phyloP scores from a whole-genome alignment of 2,113 vertebrate species.

The Brevimyrus niger region DNA sequence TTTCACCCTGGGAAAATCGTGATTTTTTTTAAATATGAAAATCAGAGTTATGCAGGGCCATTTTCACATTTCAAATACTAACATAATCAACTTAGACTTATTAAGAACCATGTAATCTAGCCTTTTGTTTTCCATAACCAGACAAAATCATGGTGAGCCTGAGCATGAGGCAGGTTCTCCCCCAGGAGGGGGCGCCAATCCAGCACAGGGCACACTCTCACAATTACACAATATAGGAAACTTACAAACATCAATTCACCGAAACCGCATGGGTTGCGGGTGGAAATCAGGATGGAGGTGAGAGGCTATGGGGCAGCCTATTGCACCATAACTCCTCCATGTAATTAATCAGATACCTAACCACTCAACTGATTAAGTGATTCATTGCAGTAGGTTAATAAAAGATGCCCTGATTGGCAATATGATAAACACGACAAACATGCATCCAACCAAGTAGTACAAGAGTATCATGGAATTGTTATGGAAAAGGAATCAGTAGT shows the following conservation, averaged over 20 bases:
- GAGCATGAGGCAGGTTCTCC: neutral
- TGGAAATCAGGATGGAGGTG: neutral
- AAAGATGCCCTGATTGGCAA: neutral
- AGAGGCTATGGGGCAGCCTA: neutral
- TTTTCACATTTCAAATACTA: neutral
- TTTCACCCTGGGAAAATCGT: constrained; percentile 7
- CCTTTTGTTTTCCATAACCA: neutral
- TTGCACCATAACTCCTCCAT: neutral
- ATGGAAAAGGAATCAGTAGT: neutral
- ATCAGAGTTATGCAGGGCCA: neutral
- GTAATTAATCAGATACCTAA: neutral
- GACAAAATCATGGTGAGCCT: neutral
- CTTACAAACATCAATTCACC: neutral
- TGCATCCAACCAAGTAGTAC: neutral
- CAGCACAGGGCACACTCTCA: neutral
- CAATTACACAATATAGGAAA: neutral
- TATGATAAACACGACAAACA: neutral
- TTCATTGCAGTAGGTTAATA: neutral
- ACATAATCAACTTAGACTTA: neutral
- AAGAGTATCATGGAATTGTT: neutral
- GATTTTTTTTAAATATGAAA: neutral
- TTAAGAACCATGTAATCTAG: neutral
- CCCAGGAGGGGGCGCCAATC: neutral
- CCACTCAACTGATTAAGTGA: neutral
- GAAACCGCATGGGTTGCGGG: neutral